Conservation (phyloP, 2,888 invertebrate genomes). For the Rhamphomyia laevipes region DNA sequence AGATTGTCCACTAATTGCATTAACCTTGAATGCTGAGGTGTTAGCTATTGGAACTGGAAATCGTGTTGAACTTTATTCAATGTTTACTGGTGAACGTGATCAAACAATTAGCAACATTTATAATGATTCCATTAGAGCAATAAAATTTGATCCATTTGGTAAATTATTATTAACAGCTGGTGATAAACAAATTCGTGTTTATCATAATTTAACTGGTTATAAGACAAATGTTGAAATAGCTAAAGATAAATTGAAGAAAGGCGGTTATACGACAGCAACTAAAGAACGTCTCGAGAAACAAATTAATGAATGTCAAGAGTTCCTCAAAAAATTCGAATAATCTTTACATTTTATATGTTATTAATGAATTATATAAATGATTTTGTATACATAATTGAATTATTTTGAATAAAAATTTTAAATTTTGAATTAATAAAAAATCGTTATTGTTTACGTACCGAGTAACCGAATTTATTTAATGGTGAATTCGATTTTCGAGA, state of each 20-base stretch:
- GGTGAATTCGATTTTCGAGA: too few species aligned
- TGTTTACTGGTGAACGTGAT: conserved; percentile 51
- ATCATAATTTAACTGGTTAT: conserved; percentile 67
- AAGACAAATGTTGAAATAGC: conserved; percentile 39
- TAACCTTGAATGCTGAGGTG: conserved; percentile 71
- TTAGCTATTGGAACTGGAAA: conserved; percentile 56
- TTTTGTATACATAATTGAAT: too few species aligned
- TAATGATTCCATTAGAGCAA: conserved; percentile 53
- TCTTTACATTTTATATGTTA: too few species aligned
- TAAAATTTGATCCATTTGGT: conserved; percentile 65
- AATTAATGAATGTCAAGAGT: conserved; percentile 46
- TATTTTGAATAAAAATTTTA: too few species aligned
- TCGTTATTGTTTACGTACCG: too few species aligned
- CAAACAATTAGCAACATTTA: conserved; percentile 55
- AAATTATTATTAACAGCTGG: conserved; percentile 62
- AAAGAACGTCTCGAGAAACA: conserved; percentile 62
- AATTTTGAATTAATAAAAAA: too few species aligned
- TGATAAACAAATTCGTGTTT: conserved; percentile 62
- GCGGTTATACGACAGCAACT: conserved; percentile 55
- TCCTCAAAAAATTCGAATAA: conserved; percentile 11
- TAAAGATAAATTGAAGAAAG: conserved; percentile 41
- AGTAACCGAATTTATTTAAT: too few species aligned
- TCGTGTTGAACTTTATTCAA: conserved; percentile 57
- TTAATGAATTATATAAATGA: too few species aligned
- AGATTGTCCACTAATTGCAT: conserved; percentile 48